phyloP scores from a whole-genome alignment of 2,888 invertebrate genomes.

The Bruchidius siliquastri region DNA sequence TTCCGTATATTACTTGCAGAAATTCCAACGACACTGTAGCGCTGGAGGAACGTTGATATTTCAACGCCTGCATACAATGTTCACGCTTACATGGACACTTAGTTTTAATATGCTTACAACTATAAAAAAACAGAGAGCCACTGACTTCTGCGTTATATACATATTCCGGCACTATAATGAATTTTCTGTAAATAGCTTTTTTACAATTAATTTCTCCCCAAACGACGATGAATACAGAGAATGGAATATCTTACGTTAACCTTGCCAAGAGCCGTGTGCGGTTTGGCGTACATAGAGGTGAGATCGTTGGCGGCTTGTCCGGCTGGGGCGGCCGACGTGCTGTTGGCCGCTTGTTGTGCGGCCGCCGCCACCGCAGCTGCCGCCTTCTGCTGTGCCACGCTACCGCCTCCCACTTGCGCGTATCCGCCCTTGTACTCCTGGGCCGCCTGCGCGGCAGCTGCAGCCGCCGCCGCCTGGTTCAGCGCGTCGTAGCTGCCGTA shows the following conservation, averaged over 20 bases:
- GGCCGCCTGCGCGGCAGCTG: constrained; percentile 56
- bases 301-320: constrained; percentile 60
- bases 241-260: constrained; percentile 89
- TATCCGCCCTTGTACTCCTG: constrained; percentile 51
- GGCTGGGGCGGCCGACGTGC: constrained; percentile 43
- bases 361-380: constrained; percentile 37
- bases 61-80: too few relatives aligned
- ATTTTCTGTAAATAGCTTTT: too few relatives aligned
- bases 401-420: constrained; percentile 4
- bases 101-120: too few relatives aligned
- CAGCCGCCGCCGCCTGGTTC: constrained; percentile 52
- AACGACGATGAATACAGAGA: too few relatives aligned
- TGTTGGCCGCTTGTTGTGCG: constrained; percentile 31
- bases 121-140: too few relatives aligned
- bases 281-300: constrained; percentile 81
- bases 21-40: too few relatives aligned
- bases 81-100: too few relatives aligned
- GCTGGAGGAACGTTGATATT: too few relatives aligned
- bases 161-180: too few relatives aligned
- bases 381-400: constrained; percentile 11
- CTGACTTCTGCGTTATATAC: too few relatives aligned
- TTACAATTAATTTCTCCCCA: too few relatives aligned
- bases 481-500: constrained; percentile 63
- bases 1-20: too few relatives aligned
- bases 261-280: constrained; percentile 83